phyloP scores from a whole-genome alignment of 2,888 invertebrate genomes.

The Empis stercorea region DNA sequence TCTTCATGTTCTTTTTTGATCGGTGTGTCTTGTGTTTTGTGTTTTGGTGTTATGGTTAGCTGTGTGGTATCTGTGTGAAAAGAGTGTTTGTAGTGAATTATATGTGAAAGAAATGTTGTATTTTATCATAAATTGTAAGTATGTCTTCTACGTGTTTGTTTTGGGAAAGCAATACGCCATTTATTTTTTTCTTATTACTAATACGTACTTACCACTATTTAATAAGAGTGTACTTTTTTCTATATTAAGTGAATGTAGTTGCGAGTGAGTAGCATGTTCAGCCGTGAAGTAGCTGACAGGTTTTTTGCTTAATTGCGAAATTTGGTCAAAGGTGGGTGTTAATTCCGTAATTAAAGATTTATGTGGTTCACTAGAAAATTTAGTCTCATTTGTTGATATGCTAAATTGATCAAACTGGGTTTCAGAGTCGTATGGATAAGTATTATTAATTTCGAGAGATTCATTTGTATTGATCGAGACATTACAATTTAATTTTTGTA shows the following conservation, averaged over 20 bases:
- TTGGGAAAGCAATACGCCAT: conserved; percentile 32
- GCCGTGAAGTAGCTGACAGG: conserved; percentile 6
- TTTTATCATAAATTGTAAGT: not conserved
- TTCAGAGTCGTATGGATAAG: conserved; percentile 8
- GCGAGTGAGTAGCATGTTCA: conserved; percentile 6
- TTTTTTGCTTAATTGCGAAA: conserved; percentile 5
- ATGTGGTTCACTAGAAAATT: conserved; percentile 5
- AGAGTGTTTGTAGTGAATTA: conserved; percentile 23
- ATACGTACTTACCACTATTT: conserved; percentile 21
- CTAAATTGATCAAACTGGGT: conserved; percentile 6
- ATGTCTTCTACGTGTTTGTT: conserved; percentile 17
- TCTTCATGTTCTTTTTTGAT: conserved; percentile 13
- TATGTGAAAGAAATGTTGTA: conserved; percentile 15
- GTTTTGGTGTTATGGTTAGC: conserved; percentile 29
- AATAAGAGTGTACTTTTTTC: conserved; percentile 14
- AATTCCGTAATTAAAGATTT: conserved; percentile 2
- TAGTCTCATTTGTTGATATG: conserved; percentile 5
- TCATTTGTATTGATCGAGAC: no score
- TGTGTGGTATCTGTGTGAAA: conserved; percentile 30
- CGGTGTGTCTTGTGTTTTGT: conserved; percentile 32
- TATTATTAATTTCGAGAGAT: not conserved
- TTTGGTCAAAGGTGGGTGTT: conserved; percentile 9
- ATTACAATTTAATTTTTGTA: no score
- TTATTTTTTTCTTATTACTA: conserved; percentile 14
- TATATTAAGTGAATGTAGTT: conserved; percentile 3